Evolutionary conservation across 2,888 invertebrate genomes (phyloP).

Genomic region (Drosophila stalkeri): DNA sequence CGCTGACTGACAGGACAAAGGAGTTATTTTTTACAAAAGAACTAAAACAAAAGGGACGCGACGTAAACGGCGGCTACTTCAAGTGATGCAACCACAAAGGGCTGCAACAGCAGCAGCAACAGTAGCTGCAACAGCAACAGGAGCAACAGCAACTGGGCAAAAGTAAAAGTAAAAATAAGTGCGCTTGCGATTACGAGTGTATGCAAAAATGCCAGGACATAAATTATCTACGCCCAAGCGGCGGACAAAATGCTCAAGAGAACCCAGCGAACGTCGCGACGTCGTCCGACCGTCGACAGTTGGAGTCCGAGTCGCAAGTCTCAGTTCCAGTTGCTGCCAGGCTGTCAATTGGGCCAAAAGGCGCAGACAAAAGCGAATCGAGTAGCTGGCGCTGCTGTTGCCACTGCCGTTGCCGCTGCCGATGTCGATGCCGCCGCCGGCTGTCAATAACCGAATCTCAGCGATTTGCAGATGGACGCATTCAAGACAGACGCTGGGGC

Average conservation of each 20-base stretch:
- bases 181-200: constrained; percentile 62
- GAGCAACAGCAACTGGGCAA: constrained; percentile 49
- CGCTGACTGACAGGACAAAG: constrained; percentile 83
- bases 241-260: constrained; percentile 70
- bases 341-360: constrained; percentile 61
- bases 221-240: constrained; percentile 75
- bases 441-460: constrained; percentile 75
- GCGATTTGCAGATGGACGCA: constrained; percentile 55
- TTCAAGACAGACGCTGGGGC: constrained; percentile 39
- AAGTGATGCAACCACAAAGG: constrained; percentile 61
- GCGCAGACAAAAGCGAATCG: constrained; percentile 36
- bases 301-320: constrained; percentile 14
- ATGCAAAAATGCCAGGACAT: constrained; percentile 71
- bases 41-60: constrained; percentile 60
- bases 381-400: constrained; percentile 15
- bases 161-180: constrained; percentile 76
- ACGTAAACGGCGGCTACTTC: constrained; percentile 51
- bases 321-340: constrained; percentile 42
- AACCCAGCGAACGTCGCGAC: constrained; percentile 10
- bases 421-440: constrained; percentile 21
- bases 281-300: constrained; percentile 33
- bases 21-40: constrained; percentile 82
- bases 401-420: not conserved
- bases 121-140: constrained; percentile 13
- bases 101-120: constrained; percentile 25